phyloP scores from a whole-genome alignment of 2,113 vertebrate genomes.

The Paramisgurnus dabryanus region DNA sequence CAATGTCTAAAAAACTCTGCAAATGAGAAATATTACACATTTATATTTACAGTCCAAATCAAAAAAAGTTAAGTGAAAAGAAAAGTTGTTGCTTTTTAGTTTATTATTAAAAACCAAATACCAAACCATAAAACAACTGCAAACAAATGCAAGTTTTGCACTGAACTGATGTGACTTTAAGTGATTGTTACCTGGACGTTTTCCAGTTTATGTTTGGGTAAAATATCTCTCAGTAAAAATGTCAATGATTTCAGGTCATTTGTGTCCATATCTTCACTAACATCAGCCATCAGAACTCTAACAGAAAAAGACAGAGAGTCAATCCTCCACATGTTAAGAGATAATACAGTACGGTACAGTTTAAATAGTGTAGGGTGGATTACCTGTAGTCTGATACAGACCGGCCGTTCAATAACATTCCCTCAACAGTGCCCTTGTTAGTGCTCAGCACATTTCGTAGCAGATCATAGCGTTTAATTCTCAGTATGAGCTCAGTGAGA shows the following conservation, averaged over 20 bases:
- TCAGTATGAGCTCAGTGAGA: slow-evolving; percentile 78
- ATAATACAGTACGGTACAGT: neutral
- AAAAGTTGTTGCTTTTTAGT: too few relatives aligned
- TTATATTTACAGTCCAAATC: too few relatives aligned
- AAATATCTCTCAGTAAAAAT: slow-evolving; percentile 77
- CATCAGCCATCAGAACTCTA: slow-evolving; percentile 84
- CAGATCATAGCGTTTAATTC: slow-evolving; percentile 83
- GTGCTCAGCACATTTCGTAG: slow-evolving; percentile 73
- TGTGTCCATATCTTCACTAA: slow-evolving; percentile 80
- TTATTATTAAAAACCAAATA: too few relatives aligned
- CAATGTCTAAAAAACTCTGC: slow-evolving; percentile 86
- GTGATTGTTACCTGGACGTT: slow-evolving; percentile 76
- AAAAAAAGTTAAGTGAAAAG: too few relatives aligned
- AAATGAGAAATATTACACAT: neutral
- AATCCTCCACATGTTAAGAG: neutral
- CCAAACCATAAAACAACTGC: too few relatives aligned
- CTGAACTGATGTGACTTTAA: neutral
- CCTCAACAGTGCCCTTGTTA: slow-evolving; percentile 71
- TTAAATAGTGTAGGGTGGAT: slow-evolving; percentile 9
- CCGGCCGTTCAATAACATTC: slow-evolving; percentile 51
- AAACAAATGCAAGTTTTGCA: neutral
- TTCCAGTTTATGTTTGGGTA: slow-evolving; percentile 70
- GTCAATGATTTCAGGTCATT: slow-evolving; percentile 78
- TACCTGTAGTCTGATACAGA: slow-evolving; percentile 85
- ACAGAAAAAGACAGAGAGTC: neutral